These are phyloP conservation scores for Brassicogethes aeneus DNA, from an alignment of 2,888 invertebrate genomes.

Conservation along the genomic window DNA sequence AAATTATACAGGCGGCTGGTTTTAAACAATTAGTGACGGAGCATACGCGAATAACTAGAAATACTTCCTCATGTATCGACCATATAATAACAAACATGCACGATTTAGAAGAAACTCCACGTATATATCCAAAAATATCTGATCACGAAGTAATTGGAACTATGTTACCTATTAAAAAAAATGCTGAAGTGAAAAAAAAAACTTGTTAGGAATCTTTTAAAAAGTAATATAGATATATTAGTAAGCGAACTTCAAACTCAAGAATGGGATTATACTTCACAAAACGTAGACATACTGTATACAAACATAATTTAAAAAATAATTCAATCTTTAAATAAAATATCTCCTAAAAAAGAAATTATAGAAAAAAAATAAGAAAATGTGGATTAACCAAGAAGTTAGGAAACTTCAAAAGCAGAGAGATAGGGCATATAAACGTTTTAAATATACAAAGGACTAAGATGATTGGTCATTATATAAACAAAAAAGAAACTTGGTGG, in stretches of 20 bases:
- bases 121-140: neutral
- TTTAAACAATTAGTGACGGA: neutral
- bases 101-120: neutral
- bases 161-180: too few species aligned
- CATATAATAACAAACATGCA: conserved; percentile 1
- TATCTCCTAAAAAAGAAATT: neutral
- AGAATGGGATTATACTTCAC: neutral
- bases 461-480: neutral
- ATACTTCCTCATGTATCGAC: neutral
- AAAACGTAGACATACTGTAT: neutral
- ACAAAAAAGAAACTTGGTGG: neutral
- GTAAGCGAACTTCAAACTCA: neutral
- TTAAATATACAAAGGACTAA: too few species aligned
- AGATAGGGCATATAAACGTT: too few species aligned
- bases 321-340: neutral
- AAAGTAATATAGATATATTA: neutral
- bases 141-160: too few species aligned
- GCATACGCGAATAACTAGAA: neutral
- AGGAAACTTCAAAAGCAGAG: too few species aligned
- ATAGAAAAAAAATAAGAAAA: neutral
- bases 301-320: neutral
- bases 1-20: neutral
- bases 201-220: neutral
- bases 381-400: too few species aligned
- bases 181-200: neutral